Percentiles rank a stretch among this genome's conserved stretches.
These are phyloP conservation scores for Gymnobelideus leadbeateri DNA, from an alignment of 2,113 vertebrate species.

Conservation along the genomic window DNA sequence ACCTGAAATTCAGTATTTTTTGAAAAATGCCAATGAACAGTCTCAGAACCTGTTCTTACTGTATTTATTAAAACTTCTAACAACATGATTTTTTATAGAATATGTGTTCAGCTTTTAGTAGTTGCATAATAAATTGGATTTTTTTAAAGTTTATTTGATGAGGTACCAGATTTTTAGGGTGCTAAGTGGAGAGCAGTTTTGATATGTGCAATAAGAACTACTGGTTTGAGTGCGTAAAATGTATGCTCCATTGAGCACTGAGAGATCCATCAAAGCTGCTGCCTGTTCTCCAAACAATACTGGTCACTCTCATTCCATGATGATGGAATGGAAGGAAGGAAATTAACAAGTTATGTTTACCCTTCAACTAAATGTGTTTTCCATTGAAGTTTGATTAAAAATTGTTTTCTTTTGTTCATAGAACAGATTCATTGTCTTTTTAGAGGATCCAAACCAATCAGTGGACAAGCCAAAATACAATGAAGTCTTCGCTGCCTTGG, in stretches of 20 bases:
- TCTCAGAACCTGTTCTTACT: conserved; percentile 75
- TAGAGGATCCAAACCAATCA: conserved; percentile 75
- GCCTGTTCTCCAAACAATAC: conserved; percentile 83
- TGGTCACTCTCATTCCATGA: conserved; percentile 79
- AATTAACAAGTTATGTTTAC: conserved; percentile 73
- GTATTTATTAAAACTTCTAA: conserved; percentile 86
- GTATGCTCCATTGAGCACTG: conserved; percentile 74
- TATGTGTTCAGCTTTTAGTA: conserved; percentile 78
- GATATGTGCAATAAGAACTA: conserved; percentile 86
- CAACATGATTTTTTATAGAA: conserved; percentile 78
- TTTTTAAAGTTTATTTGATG: conserved; percentile 86
- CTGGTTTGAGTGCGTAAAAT: conserved; percentile 81
- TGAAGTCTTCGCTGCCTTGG: not conserved
- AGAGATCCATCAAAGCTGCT: conserved; percentile 79
- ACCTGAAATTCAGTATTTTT: conserved; percentile 76
- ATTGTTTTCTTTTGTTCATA: conserved; percentile 84
- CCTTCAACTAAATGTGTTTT: conserved; percentile 83
- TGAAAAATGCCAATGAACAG: conserved; percentile 66
- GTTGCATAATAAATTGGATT: conserved; percentile 83
- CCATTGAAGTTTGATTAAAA: conserved; percentile 86
- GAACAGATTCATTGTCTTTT: conserved; percentile 53
- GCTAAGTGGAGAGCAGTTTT: conserved; percentile 82
- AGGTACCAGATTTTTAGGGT: conserved; percentile 86
- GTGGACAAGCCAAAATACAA: conserved; percentile 54
- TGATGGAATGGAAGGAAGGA: conserved; percentile 74